Percentiles rank a stretch among this genome's conserved stretches.
These are phyloP conservation scores for Ophiothrix spiculata DNA, from an alignment of 35 echinoderm and acorn worm genomes.

Conservation along the genomic window DNA sequence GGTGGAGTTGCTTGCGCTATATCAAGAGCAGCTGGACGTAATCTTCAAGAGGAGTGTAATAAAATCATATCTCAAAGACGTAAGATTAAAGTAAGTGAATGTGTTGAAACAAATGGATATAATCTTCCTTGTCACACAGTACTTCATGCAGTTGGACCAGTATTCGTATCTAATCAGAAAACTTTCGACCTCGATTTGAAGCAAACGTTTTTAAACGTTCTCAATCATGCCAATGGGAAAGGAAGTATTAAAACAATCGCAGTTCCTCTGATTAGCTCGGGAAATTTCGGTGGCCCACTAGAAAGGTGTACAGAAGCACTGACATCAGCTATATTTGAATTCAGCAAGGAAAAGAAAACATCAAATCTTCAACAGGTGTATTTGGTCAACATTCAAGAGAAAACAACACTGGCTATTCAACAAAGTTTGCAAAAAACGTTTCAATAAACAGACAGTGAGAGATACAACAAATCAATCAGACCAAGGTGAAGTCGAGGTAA, in stretches of 20 bases:
- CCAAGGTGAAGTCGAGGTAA: too few relatives aligned
- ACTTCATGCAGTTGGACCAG: constrained; percentile 9
- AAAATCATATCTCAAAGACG: not conserved
- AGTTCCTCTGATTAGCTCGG: constrained; percentile 25
- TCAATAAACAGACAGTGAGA: too few relatives aligned
- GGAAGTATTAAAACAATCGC: not conserved
- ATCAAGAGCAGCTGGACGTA: not conserved
- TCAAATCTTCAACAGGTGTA: not conserved
- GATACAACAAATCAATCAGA: too few relatives aligned
- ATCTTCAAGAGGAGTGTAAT: not conserved
- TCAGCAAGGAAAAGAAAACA: not conserved
- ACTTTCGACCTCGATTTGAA: not conserved
- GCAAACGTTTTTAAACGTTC: constrained; percentile 12
- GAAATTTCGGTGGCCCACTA: not conserved
- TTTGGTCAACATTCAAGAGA: constrained; percentile 9
- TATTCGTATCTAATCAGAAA: too few relatives aligned
- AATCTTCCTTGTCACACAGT: not conserved
- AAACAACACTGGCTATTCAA: not conserved
- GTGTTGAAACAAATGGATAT: constrained; percentile 4
- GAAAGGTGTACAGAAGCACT: constrained; percentile 19
- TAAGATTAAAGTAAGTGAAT: not conserved
- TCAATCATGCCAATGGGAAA: not conserved
- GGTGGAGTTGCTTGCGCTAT: constrained; percentile 14
- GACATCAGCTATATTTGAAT: constrained; percentile 3
- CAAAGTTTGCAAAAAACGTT: too few relatives aligned